These are phyloP conservation scores for Eristalis tenax DNA, from an alignment of 2,888 invertebrate genomes.

Conservation along the genomic window DNA sequence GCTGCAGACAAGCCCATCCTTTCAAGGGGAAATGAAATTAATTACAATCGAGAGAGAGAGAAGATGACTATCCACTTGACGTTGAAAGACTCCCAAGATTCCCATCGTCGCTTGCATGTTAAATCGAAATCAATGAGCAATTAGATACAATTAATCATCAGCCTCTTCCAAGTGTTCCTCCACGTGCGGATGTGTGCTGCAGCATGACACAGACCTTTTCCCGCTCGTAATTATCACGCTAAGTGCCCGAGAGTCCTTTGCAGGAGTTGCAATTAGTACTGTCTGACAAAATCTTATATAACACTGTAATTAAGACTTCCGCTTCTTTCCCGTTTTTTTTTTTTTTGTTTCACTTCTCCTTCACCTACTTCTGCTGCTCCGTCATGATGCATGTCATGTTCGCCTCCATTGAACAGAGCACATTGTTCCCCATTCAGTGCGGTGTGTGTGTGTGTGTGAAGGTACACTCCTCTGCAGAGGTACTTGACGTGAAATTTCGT, in stretches of 20 bases:
- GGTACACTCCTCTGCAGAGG: not conserved
- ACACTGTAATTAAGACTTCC: conserved; percentile 50
- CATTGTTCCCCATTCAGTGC: too few relatives aligned
- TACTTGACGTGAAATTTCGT: conserved; percentile 21
- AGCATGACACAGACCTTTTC: conserved; percentile 51
- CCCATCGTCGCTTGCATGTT: not conserved
- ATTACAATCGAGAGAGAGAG: too few relatives aligned
- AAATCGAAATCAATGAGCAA: conserved; percentile 38
- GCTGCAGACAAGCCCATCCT: not conserved
- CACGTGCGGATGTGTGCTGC: not conserved
- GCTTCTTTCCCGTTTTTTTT: not conserved
- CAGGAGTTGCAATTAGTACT: conserved; percentile 60
- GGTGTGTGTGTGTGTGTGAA: too few relatives aligned
- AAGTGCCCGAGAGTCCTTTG: conserved; percentile 40
- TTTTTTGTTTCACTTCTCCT: not conserved
- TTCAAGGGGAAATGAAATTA: too few relatives aligned
- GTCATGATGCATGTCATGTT: not conserved
- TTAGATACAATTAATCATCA: conserved; percentile 56
- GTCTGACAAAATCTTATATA: conserved; percentile 56
- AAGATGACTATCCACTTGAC: too few relatives aligned
- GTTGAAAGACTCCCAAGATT: not conserved
- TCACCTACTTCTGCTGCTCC: not conserved
- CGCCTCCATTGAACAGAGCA: not conserved
- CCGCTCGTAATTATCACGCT: conserved; percentile 50
- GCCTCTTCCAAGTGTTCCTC: conserved; percentile 6